These are phyloP conservation scores for Chymomyza fuscimana DNA, from an alignment of 2,888 invertebrate genomes.

Conservation along the genomic window DNA sequence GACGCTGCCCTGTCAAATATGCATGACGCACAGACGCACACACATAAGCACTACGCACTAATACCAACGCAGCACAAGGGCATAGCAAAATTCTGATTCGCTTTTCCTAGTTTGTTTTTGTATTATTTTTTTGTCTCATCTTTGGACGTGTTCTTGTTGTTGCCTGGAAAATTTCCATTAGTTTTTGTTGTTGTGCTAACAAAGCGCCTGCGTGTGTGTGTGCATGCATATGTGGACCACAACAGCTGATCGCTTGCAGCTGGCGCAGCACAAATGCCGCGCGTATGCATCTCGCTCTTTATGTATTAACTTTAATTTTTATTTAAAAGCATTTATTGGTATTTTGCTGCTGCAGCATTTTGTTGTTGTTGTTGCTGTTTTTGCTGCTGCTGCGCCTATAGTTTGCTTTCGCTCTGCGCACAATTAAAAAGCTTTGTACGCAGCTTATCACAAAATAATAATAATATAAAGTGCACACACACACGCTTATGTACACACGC, in stretches of 20 bases:
- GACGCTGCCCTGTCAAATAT: background rate
- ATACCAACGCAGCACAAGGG: background rate
- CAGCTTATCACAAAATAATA: conserved; percentile 54
- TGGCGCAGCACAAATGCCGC: conserved; percentile 39
- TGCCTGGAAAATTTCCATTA: conserved; percentile 66
- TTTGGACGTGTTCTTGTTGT: conserved; percentile 9
- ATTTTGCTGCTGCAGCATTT: conserved; percentile 9
- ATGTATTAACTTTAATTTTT: background rate
- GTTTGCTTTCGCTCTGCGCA: conserved; percentile 24
- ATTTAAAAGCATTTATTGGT: background rate
- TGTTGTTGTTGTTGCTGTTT: conserved; percentile 34
- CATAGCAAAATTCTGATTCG: background rate
- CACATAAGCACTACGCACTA: background rate
- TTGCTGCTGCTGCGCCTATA: conserved; percentile 28
- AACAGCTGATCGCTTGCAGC: conserved; percentile 59
- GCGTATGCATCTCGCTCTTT: background rate
- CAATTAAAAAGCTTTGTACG: conserved; percentile 46
- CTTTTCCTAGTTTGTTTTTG: background rate
- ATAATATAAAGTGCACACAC: conserved; percentile 24
- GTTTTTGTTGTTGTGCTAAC: conserved; percentile 26
- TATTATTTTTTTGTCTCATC: background rate
- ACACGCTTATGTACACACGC: background rate
- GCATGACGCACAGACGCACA: background rate
- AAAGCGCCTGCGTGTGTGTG: background rate
- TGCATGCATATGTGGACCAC: conserved; percentile 29